These are phyloP conservation scores for Patella pellucida DNA, from an alignment of 2,888 invertebrate species.

Conservation along the genomic window DNA sequence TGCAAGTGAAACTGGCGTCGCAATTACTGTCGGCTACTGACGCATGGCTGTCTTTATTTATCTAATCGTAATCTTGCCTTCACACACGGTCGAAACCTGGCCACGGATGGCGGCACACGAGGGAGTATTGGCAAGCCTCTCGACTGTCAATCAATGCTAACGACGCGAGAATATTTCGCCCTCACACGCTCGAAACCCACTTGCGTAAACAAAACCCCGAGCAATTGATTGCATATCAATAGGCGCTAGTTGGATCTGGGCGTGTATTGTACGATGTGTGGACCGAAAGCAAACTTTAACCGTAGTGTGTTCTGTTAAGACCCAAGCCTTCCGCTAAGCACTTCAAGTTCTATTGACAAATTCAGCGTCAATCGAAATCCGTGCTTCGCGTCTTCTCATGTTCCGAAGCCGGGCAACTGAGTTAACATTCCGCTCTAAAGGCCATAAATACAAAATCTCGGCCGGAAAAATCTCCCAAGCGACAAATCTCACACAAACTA, in stretches of 20 bases:
- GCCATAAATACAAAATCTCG: too few species aligned
- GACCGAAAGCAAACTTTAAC: not conserved
- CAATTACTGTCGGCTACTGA: not conserved
- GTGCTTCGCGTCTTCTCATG: too few species aligned
- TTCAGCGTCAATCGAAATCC: too few species aligned
- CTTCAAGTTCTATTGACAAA: too few species aligned
- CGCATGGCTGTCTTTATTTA: constrained; percentile 12
- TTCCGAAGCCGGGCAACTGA: too few species aligned
- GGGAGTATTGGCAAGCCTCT: constrained; percentile 7
- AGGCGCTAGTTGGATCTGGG: not conserved
- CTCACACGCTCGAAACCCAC: constrained; percentile 9
- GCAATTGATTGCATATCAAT: constrained; percentile 10
- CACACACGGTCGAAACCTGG: constrained; percentile 9
- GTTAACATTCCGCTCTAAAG: too few species aligned
- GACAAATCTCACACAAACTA: too few species aligned
- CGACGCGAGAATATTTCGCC: not conserved
- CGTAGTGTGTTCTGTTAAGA: too few species aligned
- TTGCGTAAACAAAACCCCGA: not conserved
- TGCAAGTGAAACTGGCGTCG: constrained; percentile 3
- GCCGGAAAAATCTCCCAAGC: too few species aligned
- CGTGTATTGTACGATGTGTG: not conserved
- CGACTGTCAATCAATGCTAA: constrained; percentile 11
- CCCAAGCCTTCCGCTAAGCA: too few species aligned
- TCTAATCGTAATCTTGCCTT: constrained; percentile 7
- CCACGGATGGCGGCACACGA: constrained; percentile 10